Conservation (phyloP, 2,113 vertebrate species). For the Delphinapterus leucas region DNA sequence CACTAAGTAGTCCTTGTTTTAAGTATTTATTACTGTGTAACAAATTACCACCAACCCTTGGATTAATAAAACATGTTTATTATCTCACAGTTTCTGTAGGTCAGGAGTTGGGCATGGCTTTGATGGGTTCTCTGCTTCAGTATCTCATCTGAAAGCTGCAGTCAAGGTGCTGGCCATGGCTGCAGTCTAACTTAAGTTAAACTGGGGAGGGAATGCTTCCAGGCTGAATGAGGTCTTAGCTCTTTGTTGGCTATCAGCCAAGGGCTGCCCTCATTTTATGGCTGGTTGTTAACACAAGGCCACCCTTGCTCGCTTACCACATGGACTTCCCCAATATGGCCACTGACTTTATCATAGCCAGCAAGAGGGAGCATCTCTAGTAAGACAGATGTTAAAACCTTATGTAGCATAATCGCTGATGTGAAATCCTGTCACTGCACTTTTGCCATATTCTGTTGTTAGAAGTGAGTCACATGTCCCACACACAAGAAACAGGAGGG, state of each 20-base stretch:
- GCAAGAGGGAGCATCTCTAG: not conserved
- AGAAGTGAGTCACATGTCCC: not conserved
- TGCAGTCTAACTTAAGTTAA: not conserved
- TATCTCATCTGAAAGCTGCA: not conserved
- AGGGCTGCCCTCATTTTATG: not conserved
- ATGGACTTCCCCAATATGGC: not conserved
- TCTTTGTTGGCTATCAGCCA: not conserved
- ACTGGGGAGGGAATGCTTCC: not conserved
- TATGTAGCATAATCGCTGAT: not conserved
- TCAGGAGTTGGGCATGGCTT: not conserved
- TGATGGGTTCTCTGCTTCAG: not conserved
- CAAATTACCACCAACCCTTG: not conserved
- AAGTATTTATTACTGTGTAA: not conserved
- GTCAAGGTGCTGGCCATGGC: not conserved
- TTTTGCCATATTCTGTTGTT: not conserved
- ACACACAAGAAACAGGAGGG: not conserved
- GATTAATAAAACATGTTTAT: not conserved
- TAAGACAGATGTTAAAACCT: not conserved
- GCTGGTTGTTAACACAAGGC: not conserved
- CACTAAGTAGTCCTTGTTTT: not conserved
- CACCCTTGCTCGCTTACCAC: not conserved
- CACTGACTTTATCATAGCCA: not conserved
- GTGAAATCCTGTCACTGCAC: not conserved
- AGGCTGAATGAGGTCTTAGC: not conserved
- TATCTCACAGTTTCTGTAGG: not conserved